A percentile compares a stretch with the other conserved stretches of the same genome.
Conservation (phyloP, 2,888 invertebrate species). For the Aphidius colemani region DNA sequence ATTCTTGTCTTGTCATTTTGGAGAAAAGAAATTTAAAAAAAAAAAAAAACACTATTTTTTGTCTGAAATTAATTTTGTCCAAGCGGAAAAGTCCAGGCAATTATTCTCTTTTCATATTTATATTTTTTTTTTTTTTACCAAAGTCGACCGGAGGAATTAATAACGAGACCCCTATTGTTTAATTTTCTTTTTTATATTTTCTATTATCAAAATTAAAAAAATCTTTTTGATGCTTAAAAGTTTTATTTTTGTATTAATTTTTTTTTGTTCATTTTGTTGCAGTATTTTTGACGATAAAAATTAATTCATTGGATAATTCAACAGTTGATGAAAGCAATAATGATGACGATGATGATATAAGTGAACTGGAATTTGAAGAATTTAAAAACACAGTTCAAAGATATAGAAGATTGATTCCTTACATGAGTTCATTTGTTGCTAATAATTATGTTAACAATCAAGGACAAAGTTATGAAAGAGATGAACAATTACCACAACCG, state of each 20-base stretch:
- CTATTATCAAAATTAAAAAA: neutral
- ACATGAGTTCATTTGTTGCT: slow-evolving; percentile 80
- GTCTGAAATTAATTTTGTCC: slow-evolving; percentile 21
- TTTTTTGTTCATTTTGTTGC: slow-evolving; percentile 33
- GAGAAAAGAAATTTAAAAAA: too few species aligned
- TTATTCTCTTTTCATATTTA: slow-evolving; percentile 15
- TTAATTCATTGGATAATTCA: too few species aligned
- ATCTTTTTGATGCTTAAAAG: neutral
- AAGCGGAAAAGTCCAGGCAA: slow-evolving; percentile 15
- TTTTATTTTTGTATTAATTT: slow-evolving; percentile 12
- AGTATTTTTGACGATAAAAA: slow-evolving; percentile 37
- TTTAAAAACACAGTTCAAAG: slow-evolving; percentile 64
- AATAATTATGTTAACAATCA: slow-evolving; percentile 65
- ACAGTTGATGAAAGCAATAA: slow-evolving; percentile 30
- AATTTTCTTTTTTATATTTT: slow-evolving; percentile 3
- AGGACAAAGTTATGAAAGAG: slow-evolving; percentile 44
- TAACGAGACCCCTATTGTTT: neutral
- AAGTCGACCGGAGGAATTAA: neutral
- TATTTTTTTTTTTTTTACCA: neutral
- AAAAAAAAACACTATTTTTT: slow-evolving; percentile 16
- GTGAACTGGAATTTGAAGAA: slow-evolving; percentile 59
- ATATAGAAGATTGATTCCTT: slow-evolving; percentile 78
- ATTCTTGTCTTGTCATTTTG: too few species aligned
- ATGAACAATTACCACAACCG: slow-evolving; percentile 7
- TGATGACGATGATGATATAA: slow-evolving; percentile 37